These are phyloP conservation scores for Poeciliopsis turneri DNA, from an alignment of 2,797 vertebrate genomes.

Conservation along the genomic window DNA sequence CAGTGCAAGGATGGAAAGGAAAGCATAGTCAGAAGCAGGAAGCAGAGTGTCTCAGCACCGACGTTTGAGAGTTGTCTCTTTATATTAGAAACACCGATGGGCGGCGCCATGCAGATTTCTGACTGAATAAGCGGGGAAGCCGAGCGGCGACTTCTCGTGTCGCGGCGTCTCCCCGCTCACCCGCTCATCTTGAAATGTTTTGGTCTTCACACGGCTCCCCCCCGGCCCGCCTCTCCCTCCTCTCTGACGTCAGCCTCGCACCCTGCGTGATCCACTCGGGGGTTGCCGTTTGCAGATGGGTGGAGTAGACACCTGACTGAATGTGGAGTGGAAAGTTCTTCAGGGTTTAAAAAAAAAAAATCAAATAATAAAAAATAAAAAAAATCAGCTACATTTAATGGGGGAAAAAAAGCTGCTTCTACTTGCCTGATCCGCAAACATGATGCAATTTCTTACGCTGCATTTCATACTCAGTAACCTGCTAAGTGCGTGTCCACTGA, in stretches of 20 bases:
- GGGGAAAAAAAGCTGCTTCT: neutral
- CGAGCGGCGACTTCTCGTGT: constrained; percentile 23
- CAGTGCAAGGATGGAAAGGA: constrained; percentile 6
- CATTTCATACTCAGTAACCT: neutral
- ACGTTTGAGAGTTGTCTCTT: constrained; percentile 49
- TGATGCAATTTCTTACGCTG: neutral
- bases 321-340: neutral
- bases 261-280: constrained; percentile 2
- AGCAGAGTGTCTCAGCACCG: constrained; percentile 26
- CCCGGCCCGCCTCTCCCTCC: constrained; percentile 11
- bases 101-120: constrained; percentile 32
- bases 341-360: too few species aligned
- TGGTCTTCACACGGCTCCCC: constrained; percentile 24
- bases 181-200: constrained; percentile 23
- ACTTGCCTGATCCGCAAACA: neutral
- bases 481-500: too few species aligned
- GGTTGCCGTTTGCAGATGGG: constrained; percentile 3
- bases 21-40: constrained; percentile 8
- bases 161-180: constrained; percentile 6
- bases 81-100: constrained; percentile 54
- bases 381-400: too few species aligned
- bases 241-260: constrained; percentile 36
- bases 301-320: constrained; percentile 10
- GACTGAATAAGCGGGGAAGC: constrained; percentile 43
- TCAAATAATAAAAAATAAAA: too few species aligned